Evolutionary conservation across 2,888 invertebrate genomes (phyloP), one percentile per base, ranked within the genome.

Genomic region (Rambutsinella grinnellia): DNA sequence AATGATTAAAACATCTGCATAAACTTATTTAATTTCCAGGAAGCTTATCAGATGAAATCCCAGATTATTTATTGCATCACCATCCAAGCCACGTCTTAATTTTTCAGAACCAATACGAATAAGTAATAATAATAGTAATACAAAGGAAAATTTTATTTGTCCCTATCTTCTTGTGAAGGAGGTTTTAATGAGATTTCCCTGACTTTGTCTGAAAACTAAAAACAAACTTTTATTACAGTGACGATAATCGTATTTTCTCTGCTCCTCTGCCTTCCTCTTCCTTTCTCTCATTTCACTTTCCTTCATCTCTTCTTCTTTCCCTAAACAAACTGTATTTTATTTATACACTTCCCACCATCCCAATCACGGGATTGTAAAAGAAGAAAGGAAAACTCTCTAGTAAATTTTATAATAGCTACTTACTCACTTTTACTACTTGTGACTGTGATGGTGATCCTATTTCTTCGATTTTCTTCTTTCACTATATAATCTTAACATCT

Each of bases 221-320:
- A 80, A 69, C 77, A 83, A 83, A 79, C 74, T 83, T 83, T 83
- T 81, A 83, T 82, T 81, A 74, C 81, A 79, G 77, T 79, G 76
- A 79, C 81, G 82, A 82, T 83, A 82, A 83, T 83, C 81, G 81
- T 80, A 81, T 83, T 81, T 83, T 69, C 80, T 70, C 75, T 70
- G 60, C 75, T 74, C 24, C 74, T 65, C 47, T 57, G 27, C 5
- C 2, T 57, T 24, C 68, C 70, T 66, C 69, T 78, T 47, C 53
- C 58, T 72, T 15, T 28, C 26, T 56, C 54, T 63, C 66, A 36
- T 66, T 61, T 61, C 57, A 62, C 60, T 66, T 60, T 19, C 51
- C 24, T 21, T 36, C 26, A 36, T 74, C 47, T 68, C 5, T 36
- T 13, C 13, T 36, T 57, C 58, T 61, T 68, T 74, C 75, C 53